Percentiles rank a stretch among this genome's conserved stretches.
phyloP scores from a whole-genome alignment of 1,140 invertebrate species.

The Drosophila neocordata region DNA sequence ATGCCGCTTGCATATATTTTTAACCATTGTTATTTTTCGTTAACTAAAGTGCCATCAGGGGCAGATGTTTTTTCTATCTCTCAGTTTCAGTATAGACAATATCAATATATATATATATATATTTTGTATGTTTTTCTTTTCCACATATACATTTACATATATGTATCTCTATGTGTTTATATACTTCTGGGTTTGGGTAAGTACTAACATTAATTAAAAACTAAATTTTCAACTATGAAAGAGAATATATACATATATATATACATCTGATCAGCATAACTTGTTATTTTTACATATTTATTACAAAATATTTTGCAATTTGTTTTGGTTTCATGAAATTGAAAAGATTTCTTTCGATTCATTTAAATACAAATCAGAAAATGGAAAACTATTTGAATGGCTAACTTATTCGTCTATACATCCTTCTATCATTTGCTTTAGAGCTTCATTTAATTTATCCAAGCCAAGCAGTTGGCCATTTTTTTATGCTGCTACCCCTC shows the following conservation, averaged over 20 bases:
- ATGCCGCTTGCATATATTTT: slow-evolving; percentile 72
- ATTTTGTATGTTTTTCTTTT: slow-evolving; percentile 10
- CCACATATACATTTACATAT: slow-evolving; percentile 8
- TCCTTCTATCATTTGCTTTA: no score
- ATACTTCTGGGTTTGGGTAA: slow-evolving; percentile 24
- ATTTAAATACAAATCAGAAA: background rate
- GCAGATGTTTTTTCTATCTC: slow-evolving; percentile 80
- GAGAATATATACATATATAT: no score
- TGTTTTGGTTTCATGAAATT: slow-evolving; percentile 49
- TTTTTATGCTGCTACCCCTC: slow-evolving; percentile 13
- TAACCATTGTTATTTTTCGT: slow-evolving; percentile 79
- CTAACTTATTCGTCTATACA: no score
- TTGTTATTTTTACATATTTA: no score
- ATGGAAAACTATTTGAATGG: background rate
- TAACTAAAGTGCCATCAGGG: slow-evolving; percentile 81
- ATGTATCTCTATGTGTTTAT: slow-evolving; percentile 10
- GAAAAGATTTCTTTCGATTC: slow-evolving; percentile 27
- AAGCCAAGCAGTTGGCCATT: background rate
- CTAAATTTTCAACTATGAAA: no score
- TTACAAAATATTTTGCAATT: slow-evolving; percentile 50
- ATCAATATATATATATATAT: background rate
- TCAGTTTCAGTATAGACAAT: slow-evolving; percentile 41
- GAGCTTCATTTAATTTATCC: no score
- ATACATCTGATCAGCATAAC: no score
- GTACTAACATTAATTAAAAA: no score